Evolutionary conservation across 2,113 vertebrate species (phyloP), one percentile per base, ranked within the genome.

Genomic region (Podiceps cristatus): DNA sequence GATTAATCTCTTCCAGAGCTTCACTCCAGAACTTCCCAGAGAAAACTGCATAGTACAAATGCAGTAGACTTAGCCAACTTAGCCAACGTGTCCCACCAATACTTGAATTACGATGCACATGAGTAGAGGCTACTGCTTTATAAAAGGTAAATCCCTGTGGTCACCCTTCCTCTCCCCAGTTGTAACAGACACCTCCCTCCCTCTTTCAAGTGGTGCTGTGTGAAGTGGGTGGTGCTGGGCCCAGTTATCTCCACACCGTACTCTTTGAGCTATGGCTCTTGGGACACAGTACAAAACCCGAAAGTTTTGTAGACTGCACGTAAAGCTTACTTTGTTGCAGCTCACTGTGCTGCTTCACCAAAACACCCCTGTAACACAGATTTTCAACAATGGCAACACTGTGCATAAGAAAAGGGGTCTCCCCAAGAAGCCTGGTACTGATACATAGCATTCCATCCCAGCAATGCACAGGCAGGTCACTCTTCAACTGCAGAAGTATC

Each of bases 81-180:
- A 66, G 52, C 4, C 56, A 74, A 13, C 18, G 16, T 3, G 5
- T 29, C 29, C 52, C n/a, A 82, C 28, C 60, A 44, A 50, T 29
- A 49, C 13, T 29, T 42, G 3, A 58, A 60, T 35, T 62, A 63
- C 0, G 0, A 55, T 9, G 27, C 35, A 50, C 2, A 1, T 3
- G 33, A 76, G 22, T 22, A 52, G 66, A 79, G 9, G 49, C n/a
- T 76, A 53, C 33, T 63, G 31, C 52, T 55, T 45, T 45, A 9
- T 28, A 71, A 52, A 76, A 81, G 11, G 9, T 25, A 40, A 86
- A 66, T 29, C 3, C 13, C 67, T 63, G 37, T 2, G 5, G 27
- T 29, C 44, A 79, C n/a, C 19, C 31, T 63, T 82, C n/a, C 53
- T 42, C 22, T 59, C 31, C 33, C 29, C 20, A 40, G 15, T 31